Base-by-base conservation (phyloP, 35 echinoderm and acorn worm species). In the Chiridota heheva region DNA sequence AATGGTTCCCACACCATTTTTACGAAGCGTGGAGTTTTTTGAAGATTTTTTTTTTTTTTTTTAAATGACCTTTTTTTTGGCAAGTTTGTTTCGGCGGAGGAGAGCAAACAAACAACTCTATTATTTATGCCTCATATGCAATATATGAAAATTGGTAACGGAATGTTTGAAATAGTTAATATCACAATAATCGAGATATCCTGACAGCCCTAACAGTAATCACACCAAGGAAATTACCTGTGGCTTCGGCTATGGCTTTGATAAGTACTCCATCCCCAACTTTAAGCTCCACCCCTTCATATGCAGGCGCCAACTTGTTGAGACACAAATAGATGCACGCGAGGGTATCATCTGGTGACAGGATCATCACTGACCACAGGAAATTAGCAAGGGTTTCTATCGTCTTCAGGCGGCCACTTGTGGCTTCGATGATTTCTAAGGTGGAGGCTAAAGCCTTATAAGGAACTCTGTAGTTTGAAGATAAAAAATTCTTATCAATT, bases 221-320 rank as follows among this genome's bases (percentile, higher is more conserved):
- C n/a, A n/a, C n/a, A n/a, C n/a, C n/a, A n/a, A n/a, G n/a, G n/a
- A n/a, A n/a, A 58, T 73, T 45, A 98, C 95, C 95, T 81, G 95
- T 98, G 20, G 89, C 86, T 40, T 91, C 89, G 0, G 89, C 85
- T 8, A 98, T 91, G 28, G 95, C 89, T 73, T 91, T 98, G 69
- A 98, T 92, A 3, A 98, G 72, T 3, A 92, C 44, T 0, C 89
- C 82, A 20, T 98, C 95, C 17, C 95, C 95, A 31, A 98, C 86
- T 35, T 89, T 89, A 1, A 98, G 66, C 75, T 98, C 95, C 42
- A 88, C 38, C 22, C 95, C 95, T 71, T 98, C 95, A 77, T 98
- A 98, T 3, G 95, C 95, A 42, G 95, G 95, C 7, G 95, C 95
- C 4, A 98, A 69, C 59, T 92, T 98, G 58, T 98, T 98, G 1